Evolutionary conservation across 1,140 invertebrate genomes (phyloP).

Genomic region (Drosophila suzukii): DNA sequence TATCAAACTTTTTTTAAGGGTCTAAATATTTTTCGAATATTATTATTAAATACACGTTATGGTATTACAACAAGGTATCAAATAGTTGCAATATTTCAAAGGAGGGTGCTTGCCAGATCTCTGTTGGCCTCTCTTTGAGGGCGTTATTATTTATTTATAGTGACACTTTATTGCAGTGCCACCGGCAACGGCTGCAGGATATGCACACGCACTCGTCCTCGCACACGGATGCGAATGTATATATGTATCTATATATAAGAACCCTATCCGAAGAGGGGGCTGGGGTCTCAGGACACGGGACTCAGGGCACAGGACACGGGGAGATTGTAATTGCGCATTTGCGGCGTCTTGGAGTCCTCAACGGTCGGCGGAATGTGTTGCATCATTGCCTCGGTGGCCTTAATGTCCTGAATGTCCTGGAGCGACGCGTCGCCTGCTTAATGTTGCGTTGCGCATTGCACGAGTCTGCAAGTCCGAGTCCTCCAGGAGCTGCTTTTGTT

Average conservation of each 20-base stretch:
- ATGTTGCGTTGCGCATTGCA: conserved; percentile 80
- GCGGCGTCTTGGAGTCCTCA: conserved; percentile 71
- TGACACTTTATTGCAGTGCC: conserved; percentile 77
- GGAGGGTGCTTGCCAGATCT: neutral
- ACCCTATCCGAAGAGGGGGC: conserved; percentile 1
- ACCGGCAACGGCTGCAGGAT: conserved; percentile 68
- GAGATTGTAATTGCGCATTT: conserved; percentile 78
- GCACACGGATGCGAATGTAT: conserved; percentile 12
- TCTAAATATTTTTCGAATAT: neutral
- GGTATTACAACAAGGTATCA: conserved; percentile 1
- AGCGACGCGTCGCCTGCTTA: conserved; percentile 72
- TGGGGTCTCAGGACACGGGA: conserved; percentile 1
- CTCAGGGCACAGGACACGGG: conserved; percentile 10
- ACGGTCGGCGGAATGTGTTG: conserved; percentile 69
- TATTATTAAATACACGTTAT: no score
- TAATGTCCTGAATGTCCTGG: conserved; percentile 78
- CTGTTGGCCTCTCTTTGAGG: conserved; percentile 56
- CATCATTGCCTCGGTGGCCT: conserved; percentile 76
- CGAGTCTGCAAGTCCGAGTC: conserved; percentile 48
- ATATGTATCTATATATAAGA: conserved; percentile 10
- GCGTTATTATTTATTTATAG: conserved; percentile 83
- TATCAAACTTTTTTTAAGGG: neutral
- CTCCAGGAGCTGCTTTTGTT: conserved; percentile 53
- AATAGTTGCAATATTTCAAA: neutral
- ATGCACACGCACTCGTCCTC: conserved; percentile 51